Base-by-base conservation (phyloP, 2,113 vertebrate genomes). In the Psittacara wagleri region DNA sequence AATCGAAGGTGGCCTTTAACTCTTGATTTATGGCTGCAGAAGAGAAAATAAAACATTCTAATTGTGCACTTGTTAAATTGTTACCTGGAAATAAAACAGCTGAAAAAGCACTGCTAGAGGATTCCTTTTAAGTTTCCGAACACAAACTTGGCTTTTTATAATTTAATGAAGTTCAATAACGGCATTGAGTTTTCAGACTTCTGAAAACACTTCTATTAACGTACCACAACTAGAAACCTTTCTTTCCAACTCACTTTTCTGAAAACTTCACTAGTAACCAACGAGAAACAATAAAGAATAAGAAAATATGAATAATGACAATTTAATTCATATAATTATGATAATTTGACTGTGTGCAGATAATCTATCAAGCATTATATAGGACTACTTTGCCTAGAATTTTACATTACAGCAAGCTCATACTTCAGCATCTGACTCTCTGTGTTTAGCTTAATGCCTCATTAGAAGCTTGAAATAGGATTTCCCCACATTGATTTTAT, bases 1-100 rank as follows among this genome's bases (percentile, higher is more conserved):
- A 99, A 98, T 96, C 99, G 98, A 94, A 99, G 98, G 91, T 99
- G 98, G 95, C 99, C 99, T 98, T 99, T 99, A 90, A 99, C 99
- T 97, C 98, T 98, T 84, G 99, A 99, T 97, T 99, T 99, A 96
- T 99, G 98, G 97, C 99, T 99, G 97, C 31, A 67, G 88, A 83
- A 97, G 51, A 95, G 52, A 96, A 96, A 97, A 95, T 2, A 86
- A 89, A 91, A 59, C 15, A 0, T 49, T 70, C 31, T 59, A 46
- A 80, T 9, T 33, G 4, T 37, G 35, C 35, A 69, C 9, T 72
- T 66, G 15, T 37, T 37, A 64, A 89, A 70, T 28, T 13, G 13
- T 69, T 64, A 79, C 24, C 27, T 43, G 28, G 51, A 83, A 86
- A 75, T 22, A 51, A 74, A 77, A 81, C 0, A 67, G 25, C 37